phyloP scores from a whole-genome alignment of 2,113 vertebrate genomes.

The Ochotona curzoniae region DNA sequence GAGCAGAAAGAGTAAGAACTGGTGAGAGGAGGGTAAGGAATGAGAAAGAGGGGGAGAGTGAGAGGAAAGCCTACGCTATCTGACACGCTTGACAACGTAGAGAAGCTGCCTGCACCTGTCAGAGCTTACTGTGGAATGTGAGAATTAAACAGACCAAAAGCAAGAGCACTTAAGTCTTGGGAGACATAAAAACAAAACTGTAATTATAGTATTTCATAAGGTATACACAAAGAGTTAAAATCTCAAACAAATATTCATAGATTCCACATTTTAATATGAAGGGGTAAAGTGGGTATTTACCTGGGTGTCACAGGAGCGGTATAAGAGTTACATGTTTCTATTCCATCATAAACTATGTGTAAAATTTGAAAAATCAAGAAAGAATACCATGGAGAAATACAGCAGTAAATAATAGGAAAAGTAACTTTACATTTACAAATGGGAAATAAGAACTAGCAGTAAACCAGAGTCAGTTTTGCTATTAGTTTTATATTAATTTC shows the following conservation, averaged over 20 bases:
- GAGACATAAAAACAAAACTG: slow-evolving; percentile 1
- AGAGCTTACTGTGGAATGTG: neutral
- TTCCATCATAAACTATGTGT: neutral
- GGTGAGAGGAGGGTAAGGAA: neutral
- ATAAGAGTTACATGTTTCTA: neutral
- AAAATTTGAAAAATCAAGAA: slow-evolving; percentile 32
- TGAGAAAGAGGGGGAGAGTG: neutral
- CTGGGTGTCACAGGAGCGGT: neutral
- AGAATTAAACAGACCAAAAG: slow-evolving; percentile 48
- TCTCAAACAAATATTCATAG: slow-evolving; percentile 9
- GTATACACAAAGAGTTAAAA: neutral
- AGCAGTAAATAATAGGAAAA: neutral
- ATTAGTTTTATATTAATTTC: neutral
- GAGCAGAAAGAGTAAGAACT: neutral
- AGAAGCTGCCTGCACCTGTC: neutral
- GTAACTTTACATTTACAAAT: slow-evolving; percentile 6
- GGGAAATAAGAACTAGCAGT: slow-evolving; percentile 8
- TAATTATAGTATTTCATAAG: neutral
- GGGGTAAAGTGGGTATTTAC: neutral
- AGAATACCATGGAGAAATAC: neutral
- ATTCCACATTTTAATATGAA: slow-evolving; percentile 13
- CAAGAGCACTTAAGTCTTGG: slow-evolving; percentile 23
- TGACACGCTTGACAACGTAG: neutral
- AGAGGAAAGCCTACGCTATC: slow-evolving; percentile 25
- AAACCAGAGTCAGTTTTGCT: neutral